Conservation (phyloP, 1,140 invertebrate species). For the Hormaphis cornu region DNA sequence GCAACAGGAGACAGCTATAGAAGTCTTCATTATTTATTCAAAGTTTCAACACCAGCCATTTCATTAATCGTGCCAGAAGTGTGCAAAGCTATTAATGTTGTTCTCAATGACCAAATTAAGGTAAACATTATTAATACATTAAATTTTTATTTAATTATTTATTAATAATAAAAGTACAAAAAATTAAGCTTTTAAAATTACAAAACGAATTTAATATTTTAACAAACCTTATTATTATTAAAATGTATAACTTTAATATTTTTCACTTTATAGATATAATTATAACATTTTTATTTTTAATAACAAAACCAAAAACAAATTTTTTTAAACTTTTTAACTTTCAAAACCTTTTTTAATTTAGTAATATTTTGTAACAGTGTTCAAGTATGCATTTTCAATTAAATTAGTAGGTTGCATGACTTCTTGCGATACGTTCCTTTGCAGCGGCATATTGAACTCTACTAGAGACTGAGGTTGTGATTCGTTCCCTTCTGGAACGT, state of each 20-base stretch:
- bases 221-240: no score
- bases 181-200: background rate
- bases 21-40: conserved; percentile 3
- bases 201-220: no score
- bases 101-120: background rate
- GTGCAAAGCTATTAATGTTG: background rate
- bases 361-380: background rate
- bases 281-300: background rate
- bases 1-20: conserved; percentile 3
- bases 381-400: background rate
- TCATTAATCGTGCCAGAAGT: background rate
- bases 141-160: no score
- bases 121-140: background rate
- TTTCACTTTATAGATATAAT: no score
- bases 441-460: background rate
- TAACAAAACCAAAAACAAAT: background rate
- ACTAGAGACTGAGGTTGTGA: background rate
- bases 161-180: background rate
- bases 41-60: background rate
- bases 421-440: conserved; percentile 8
- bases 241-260: no score
- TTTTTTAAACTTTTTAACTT: background rate
- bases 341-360: background rate
- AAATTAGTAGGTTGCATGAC: background rate
- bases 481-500: background rate